Base-by-base conservation (phyloP, 2,113 vertebrate species). In the Plecotus auritus region DNA sequence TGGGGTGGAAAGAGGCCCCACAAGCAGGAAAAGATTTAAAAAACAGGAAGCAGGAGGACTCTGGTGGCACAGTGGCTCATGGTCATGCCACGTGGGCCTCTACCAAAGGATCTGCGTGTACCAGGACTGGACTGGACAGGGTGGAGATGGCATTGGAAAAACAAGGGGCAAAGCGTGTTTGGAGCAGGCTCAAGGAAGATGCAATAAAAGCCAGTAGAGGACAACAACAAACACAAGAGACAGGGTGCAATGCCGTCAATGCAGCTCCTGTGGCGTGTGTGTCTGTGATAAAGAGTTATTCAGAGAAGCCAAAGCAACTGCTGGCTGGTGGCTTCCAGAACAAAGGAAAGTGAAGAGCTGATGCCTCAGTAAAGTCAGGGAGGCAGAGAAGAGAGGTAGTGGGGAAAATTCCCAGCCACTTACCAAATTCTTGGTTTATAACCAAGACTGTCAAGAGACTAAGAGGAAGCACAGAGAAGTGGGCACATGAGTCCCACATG, bases 31-130 rank as follows among this genome's bases (percentile, higher is more conserved):
- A 66, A 20, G 35, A 4, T 59, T 32, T 45, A 67, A 73, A 88
- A 72, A 56, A 66, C 32, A 66, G 32, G 32, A 67, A 83, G 14
- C 1, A 28, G 16, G 7, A 37, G 23, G 22, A 3, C 9, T 42
- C n/a, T 12, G 4, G 12, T 3, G 5, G 37, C 74, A 28, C 7
- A 5, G 1, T 22, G 4, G n/a, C 78, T 61, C 42, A 51, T 2
- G 2, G 3, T 13, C 2, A 0, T 22, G 13, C n/a, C 22, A 12
- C 8, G 0, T 2, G 16, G 26, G 59, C 67, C 47, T 40, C 14
- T 56, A 22, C 20, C 13, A n/a, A 73, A 61, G 42, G 18, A 51
- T 35, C 64, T 32, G 14, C 1, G 0, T 12, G 49, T 7, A 26
- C 20, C 67, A 49, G 37, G 8, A 45, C 20, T 5, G 14, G 20